Conservation (phyloP, 1,140 invertebrate genomes). For the Pissodes strobi region DNA sequence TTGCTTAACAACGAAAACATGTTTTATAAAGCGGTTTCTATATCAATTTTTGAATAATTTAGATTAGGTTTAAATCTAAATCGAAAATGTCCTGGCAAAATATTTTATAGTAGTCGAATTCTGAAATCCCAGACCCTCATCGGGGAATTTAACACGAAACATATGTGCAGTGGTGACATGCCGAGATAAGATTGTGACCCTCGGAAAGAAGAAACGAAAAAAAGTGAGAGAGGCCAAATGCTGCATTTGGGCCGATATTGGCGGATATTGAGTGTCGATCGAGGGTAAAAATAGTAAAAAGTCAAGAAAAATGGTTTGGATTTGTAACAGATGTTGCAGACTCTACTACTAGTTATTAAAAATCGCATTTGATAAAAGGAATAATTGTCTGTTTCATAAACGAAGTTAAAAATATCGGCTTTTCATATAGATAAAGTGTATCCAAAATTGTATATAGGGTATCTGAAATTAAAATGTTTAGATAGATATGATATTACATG, state of each 20-base stretch:
- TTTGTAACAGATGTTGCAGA: slow-evolving; percentile 8
- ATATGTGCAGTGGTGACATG: slow-evolving; percentile 25
- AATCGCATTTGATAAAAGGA: no score
- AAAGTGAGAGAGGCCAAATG: slow-evolving; percentile 14
- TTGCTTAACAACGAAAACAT: no score
- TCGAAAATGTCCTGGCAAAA: no score
- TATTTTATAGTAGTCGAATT: neutral
- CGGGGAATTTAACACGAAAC: slow-evolving; percentile 4
- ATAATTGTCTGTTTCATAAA: no score
- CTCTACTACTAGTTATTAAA: neutral
- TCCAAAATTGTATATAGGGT: no score
- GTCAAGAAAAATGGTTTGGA: neutral
- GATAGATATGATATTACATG: no score
- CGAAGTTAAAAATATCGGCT: no score
- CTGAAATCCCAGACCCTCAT: neutral
- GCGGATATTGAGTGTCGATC: slow-evolving; percentile 25
- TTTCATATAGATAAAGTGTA: no score
- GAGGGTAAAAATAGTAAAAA: slow-evolving; percentile 8
- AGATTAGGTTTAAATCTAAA: no score
- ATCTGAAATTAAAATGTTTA: no score
- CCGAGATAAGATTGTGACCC: slow-evolving; percentile 25
- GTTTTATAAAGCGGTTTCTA: no score
- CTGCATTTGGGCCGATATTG: slow-evolving; percentile 19
- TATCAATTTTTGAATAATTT: no score
- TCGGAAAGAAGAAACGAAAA: slow-evolving; percentile 7